Evolutionary conservation across 2,797 vertebrate species (phyloP), one percentile per base, ranked within the genome.

Genomic region (Tamandua tetradactyla): DNA sequence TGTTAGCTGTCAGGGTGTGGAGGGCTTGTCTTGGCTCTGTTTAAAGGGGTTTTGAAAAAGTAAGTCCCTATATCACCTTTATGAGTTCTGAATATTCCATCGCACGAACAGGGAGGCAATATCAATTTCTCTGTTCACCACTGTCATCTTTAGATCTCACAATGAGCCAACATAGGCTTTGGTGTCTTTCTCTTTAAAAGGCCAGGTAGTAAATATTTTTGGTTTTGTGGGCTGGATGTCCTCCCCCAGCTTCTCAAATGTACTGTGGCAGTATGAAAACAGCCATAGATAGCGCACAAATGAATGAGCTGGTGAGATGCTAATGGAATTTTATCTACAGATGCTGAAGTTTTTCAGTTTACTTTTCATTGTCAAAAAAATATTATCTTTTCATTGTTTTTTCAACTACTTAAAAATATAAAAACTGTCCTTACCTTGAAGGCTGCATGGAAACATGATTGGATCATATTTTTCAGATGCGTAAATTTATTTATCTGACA

Each of bases 201-300:
- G 2, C 14, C 8, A 40, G 23, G 1, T 22, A 15, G 8, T 35
- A 90, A 78, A 27, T 88, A 14, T 37, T 52, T 61, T 7, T n/a
- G 35, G 12, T 8, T 72, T 32, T n/a, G 1, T 68, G 74, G 14
- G 27, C 30, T 52, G 2, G 3, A 0, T 20, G 44, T 0, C 17
- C 40, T 72, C 20, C 1, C 5, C 5, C 17, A 66, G 27, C 25
- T 32, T 0, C 6, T 66, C 12, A 14, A 10, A 17, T 92, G 18
- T 64, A 49, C 17, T 35, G 0, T 10, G 55, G 8, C 17, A 47
- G 20, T 1, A 55, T 11, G 40, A 27, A 84, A 37, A 40, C 8
- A n/a, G 13, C 15, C 23, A n/a, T 1, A 14, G 49, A 12, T 20
- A 14, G 9, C 4, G 40, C 1, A 14, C 4, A 5, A n/a, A 47